Evolutionary conservation across 2,113 vertebrate species (phyloP), one percentile per base, ranked within the genome.

Genomic region (Tringa solitaria): DNA sequence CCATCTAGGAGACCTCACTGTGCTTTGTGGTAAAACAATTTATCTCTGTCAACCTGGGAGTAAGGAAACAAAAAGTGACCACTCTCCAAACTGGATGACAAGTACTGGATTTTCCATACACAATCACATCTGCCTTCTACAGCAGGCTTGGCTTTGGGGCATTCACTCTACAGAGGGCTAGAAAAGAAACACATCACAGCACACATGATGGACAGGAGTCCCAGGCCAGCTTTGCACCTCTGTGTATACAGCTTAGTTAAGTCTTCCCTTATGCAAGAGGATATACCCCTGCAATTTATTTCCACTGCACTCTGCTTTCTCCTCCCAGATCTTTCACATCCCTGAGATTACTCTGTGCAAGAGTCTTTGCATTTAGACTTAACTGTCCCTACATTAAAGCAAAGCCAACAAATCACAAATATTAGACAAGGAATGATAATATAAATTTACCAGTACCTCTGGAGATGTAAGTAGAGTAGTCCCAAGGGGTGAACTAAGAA

Each of bases 371-470:
- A 88, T 63, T 96, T 93, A 95, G 39, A 87, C 63, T 91, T 91
- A 84, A 86, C 92, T 60, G 8, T 65, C 56, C 56, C 65, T 73
- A 72, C 95, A 61, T 96, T 95, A 94, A 95, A 84, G 81, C 67
- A 88, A 95, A 95, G 76, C 53, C 80, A 93, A 95, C 87, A 97
- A 97, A 97, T 97, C 91, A 98, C 6, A 0, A 93, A 65, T 70
- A 97, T 96, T 93, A 95, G 81, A 96, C 69, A 96, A 93, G 89
- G 94, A 96, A 95, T 15, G 70, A 94, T 95, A 76, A 89, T 85
- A 82, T 89, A 91, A 96, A 96, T 95, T 90, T 96, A 68, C 46
- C 82, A 89, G 84, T 85, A 93, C 90, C 65, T 93, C 78, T 95
- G 78, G 84, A 95, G 75, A 97, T 87, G 32, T 82, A 90, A 88